Conservation (phyloP, 2,888 invertebrate species). For the Tinea semifulvella region DNA sequence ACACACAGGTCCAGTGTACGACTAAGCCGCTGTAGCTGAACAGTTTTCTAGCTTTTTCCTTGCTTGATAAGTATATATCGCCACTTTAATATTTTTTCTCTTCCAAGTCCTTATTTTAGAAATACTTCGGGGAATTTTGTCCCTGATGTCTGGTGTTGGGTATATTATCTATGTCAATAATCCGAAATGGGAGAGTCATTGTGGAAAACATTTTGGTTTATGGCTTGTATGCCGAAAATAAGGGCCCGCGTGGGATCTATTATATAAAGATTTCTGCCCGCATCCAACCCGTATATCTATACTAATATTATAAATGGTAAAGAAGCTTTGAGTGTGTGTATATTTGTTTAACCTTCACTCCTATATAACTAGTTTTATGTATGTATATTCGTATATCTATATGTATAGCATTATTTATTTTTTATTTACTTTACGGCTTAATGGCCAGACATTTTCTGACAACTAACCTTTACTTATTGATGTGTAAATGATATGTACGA, state of each 20-base stretch:
- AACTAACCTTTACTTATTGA: too few relatives aligned
- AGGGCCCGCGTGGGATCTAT: constrained; percentile 50
- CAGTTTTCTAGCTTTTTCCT: constrained; percentile 12
- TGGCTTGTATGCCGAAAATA: constrained; percentile 52
- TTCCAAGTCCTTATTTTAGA: constrained; percentile 50
- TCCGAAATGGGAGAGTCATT: constrained; percentile 44
- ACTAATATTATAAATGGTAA: too few relatives aligned
- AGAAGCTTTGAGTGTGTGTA: too few relatives aligned
- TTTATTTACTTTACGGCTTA: too few relatives aligned
- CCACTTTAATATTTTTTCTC: constrained; percentile 40
- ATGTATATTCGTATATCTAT: too few relatives aligned
- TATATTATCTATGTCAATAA: constrained; percentile 61
- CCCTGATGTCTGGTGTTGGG: constrained; percentile 26
- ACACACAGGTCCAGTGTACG: too few relatives aligned
- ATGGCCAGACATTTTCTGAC: too few relatives aligned
- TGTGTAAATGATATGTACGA: too few relatives aligned
- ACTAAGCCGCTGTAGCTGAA: too few relatives aligned
- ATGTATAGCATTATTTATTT: too few relatives aligned
- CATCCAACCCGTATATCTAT: constrained; percentile 21
- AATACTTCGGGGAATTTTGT: constrained; percentile 37
- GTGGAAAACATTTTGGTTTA: constrained; percentile 56
- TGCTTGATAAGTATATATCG: constrained; percentile 15
- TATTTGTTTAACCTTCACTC: too few relatives aligned
- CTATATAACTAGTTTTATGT: too few relatives aligned
- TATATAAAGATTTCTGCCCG: constrained; percentile 44